These are phyloP conservation scores for Piprites chloris DNA, from an alignment of 2,113 vertebrate genomes.

Conservation along the genomic window DNA sequence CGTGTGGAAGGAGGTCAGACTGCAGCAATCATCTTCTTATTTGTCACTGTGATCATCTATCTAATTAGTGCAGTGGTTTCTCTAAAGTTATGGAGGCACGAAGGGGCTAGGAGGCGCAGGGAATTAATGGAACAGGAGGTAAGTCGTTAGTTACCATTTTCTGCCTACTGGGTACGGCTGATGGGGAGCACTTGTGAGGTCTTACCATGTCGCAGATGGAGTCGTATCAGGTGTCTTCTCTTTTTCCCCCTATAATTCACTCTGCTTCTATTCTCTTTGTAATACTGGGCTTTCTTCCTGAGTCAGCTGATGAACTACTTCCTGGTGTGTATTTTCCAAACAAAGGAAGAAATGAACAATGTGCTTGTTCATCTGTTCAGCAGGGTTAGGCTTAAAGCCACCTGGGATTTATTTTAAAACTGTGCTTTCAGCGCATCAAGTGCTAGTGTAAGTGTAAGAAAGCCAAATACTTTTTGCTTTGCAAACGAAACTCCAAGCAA, in stretches of 20 bases:
- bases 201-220: accelerated
- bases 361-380: not conserved
- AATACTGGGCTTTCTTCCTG: not conserved
- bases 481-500: not conserved
- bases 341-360: not conserved
- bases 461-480: not conserved
- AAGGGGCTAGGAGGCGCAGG: constrained; percentile 80
- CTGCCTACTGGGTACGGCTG: accelerated
- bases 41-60: constrained; percentile 84
- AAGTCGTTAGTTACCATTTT: not conserved
- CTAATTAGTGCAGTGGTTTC: constrained; percentile 82
- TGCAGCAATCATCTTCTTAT: constrained; percentile 89
- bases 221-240: accelerated
- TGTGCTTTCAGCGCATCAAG: not conserved
- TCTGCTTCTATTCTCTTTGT: not conserved
- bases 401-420: not conserved
- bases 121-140: constrained; percentile 82
- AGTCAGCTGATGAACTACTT: not conserved
- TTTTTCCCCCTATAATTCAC: too few species aligned
- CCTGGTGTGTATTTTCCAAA: not conserved
- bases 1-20: constrained; percentile 90
- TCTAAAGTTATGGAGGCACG: constrained; percentile 91
- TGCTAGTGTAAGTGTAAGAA: not conserved
- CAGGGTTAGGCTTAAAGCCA: not conserved
- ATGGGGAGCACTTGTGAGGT: not conserved